Evolutionary conservation across 2,888 invertebrate species (phyloP), one percentile per base, ranked within the genome.

Genomic region (Aethes cnicana): DNA sequence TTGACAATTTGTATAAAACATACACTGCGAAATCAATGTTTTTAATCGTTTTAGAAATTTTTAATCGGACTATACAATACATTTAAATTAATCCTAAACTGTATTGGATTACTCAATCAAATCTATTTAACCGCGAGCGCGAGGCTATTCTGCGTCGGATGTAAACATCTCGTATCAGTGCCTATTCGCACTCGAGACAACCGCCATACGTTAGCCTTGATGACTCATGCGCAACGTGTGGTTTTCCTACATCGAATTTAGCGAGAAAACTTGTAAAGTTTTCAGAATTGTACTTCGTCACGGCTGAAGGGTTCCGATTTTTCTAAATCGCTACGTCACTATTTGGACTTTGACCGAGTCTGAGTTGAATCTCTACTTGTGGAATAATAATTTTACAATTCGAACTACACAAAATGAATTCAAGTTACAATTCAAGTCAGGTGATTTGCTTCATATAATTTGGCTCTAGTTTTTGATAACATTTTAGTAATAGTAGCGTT

Each of bases 181-280:
- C 17, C n/a, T 42, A 49, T 33, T 49, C 49, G 41, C 49, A 20
- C 42, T 49, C 16, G 3, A 32, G 17, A n/a, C 44, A 7, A 21
- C 11, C 20, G 11, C 32, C 26, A 35, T 25, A 14, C 18, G 25
- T 11, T 41, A 17, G 25, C 49, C 11, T 2, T 17, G 25, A 28
- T 49, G 49, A 49, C 49, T 49, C 49, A 48, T n/a, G 16, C n/a
- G n/a, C 7, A 41, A 41, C 39, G 37, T 32, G 39, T 47, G 47
- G 47, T 30, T 37, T 37, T 48, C 48, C 33, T 3, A 41, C 17
- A 25, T 25, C 12, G 6, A 18, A 32, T 41, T 46, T 33, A 48
- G 32, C 25, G n/a, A 41, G 48, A 48, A 48, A 48, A 47, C 18
- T 41, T 20, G 23, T 17, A 18, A 8, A 12, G 6, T 33, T 42